Evolutionary conservation across 2,888 invertebrate species (phyloP), one percentile per base, ranked within the genome.

Genomic region (Lepidochitona cinerea): DNA sequence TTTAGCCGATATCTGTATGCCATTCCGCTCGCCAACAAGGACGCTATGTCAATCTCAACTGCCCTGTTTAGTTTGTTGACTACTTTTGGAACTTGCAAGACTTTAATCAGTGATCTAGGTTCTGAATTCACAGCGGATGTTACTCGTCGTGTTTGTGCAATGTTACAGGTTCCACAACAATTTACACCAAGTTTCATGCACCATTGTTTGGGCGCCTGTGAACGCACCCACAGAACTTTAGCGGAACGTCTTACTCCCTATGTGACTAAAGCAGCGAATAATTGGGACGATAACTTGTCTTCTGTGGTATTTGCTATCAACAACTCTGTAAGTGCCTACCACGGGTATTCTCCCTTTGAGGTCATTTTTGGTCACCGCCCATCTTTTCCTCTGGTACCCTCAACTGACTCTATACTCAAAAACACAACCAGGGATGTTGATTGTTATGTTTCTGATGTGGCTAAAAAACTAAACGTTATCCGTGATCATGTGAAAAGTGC

Each of bases 351-450:
- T 26, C 23, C 65, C 29, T 59, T 26, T 65, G 71, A 54, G 35
- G 41, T 65, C 73, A 75, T 75, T 71, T 66, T 32, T 14, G 66
- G 36, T 37, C 37, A 37, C 14, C 35, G 35, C 9, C 66, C 33
- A 35, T 36, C 35, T 5, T 66, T 3, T 36, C 66, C 37, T n/a
- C 66, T 66, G 23, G 7, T 33, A 9, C 6, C 7, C 36, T 12
- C 9, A 9, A 6, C 33, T 29, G 33, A 33, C 23, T 35, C 65
- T 33, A 23, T 33, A 32, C 36, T 65, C 7, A 9, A 65, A 18
- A 23, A 26, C 5, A 6, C 23, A 9, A 7, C 9, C 9, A 7
- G 7, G 23, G 29, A 65, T 23, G 9, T 23, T 65, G 7, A 9
- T 7, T 18, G 14, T 6, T 65, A 65, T 32, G 7, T 65, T 26